phyloP scores from a whole-genome alignment of 1,140 invertebrate species.

The Brachionus rubens region DNA sequence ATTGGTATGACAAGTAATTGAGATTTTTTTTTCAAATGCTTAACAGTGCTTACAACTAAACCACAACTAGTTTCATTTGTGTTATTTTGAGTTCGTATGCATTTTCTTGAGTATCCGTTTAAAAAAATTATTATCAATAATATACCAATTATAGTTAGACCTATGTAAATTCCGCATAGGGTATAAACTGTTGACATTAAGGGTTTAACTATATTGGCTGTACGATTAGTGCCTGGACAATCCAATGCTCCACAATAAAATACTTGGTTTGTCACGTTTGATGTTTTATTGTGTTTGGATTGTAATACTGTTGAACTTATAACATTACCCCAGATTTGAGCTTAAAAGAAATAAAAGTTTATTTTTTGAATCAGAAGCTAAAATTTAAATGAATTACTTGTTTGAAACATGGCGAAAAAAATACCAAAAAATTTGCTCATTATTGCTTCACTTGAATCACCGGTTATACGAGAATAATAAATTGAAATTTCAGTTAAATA shows the following conservation, averaged over 20 bases:
- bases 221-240: background rate
- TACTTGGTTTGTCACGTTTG: background rate
- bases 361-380: too few species aligned
- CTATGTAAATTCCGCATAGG: background rate
- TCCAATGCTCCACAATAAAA: background rate
- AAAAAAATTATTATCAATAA: background rate
- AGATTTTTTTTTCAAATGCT: slow-evolving; percentile 67
- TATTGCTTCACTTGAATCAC: slow-evolving; percentile 75
- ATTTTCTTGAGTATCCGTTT: background rate
- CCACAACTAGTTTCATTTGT: background rate
- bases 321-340: slow-evolving; percentile 76
- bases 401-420: slow-evolving; percentile 95
- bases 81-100: background rate
- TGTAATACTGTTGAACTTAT: slow-evolving; percentile 84
- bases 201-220: background rate
- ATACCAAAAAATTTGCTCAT: slow-evolving; percentile 92
- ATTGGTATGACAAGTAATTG: slow-evolving; percentile 88
- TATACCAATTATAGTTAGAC: background rate
- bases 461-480: slow-evolving; percentile 63
- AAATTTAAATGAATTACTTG: slow-evolving; percentile 57
- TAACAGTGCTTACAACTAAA: background rate
- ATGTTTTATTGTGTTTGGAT: slow-evolving; percentile 14
- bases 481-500: slow-evolving; percentile 88
- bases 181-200: background rate
- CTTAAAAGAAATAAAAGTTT: too few species aligned